Evolutionary conservation across 2,888 invertebrate genomes (phyloP).

Genomic region (Synanthedon myopaeformis): DNA sequence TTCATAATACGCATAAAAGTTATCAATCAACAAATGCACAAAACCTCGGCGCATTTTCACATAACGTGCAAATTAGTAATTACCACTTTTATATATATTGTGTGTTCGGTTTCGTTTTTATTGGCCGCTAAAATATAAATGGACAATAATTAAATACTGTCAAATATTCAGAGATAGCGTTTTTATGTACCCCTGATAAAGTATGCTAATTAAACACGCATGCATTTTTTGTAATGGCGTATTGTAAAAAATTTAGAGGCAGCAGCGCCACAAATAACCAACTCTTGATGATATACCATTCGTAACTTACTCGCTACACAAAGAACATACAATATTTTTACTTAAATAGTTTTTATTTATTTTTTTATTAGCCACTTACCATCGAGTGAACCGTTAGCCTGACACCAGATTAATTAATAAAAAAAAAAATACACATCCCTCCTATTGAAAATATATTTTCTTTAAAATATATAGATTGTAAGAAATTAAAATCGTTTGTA

Average conservation of each 20-base stretch:
- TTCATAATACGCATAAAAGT: slow-evolving; percentile 28
- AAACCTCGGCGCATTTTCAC: slow-evolving; percentile 14
- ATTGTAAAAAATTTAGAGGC: not conserved
- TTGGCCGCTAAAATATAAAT: slow-evolving; percentile 21
- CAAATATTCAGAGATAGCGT: slow-evolving; percentile 27
- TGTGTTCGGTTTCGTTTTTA: slow-evolving; percentile 26
- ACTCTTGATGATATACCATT: too few relatives aligned
- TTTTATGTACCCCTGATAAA: slow-evolving; percentile 26
- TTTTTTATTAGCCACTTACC: too few relatives aligned
- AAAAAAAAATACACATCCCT: too few relatives aligned
- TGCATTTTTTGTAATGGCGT: slow-evolving; percentile 17
- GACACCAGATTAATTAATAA: too few relatives aligned
- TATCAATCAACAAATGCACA: slow-evolving; percentile 24
- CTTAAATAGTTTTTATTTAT: too few relatives aligned
- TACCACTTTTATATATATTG: slow-evolving; percentile 19
- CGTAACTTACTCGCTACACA: too few relatives aligned
- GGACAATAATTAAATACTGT: slow-evolving; percentile 40
- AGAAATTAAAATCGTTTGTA: too few relatives aligned
- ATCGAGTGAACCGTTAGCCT: too few relatives aligned
- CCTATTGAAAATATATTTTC: too few relatives aligned
- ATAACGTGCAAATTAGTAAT: slow-evolving; percentile 34
- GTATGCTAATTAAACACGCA: slow-evolving; percentile 36
- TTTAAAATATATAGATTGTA: too few relatives aligned
- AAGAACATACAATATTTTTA: too few relatives aligned
- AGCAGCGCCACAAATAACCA: not conserved